These are phyloP conservation scores for Trachemys scripta DNA, from an alignment of 2,113 vertebrate genomes.

Conservation along the genomic window DNA sequence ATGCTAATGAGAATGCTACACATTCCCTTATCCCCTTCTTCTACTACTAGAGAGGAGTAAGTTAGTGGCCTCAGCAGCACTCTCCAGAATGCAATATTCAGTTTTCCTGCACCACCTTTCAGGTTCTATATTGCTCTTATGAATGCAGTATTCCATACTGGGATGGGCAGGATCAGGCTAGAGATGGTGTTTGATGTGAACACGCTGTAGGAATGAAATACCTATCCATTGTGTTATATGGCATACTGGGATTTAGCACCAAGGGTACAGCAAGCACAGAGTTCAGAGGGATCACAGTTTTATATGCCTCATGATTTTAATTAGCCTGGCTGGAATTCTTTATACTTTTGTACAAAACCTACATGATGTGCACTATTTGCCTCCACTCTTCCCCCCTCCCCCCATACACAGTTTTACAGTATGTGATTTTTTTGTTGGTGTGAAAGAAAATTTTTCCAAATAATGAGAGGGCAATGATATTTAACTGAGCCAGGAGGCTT, in stretches of 20 bases:
- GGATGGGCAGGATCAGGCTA: background rate
- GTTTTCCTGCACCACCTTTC: background rate
- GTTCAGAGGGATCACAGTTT: background rate
- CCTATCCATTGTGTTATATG: background rate
- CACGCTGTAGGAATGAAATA: background rate
- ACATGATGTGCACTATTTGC: background rate
- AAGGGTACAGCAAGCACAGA: background rate
- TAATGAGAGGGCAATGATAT: background rate
- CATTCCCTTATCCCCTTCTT: background rate
- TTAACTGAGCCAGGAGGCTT: background rate
- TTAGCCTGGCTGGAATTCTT: rapidly evolving
- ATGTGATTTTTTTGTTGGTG: background rate
- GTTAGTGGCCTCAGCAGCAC: background rate
- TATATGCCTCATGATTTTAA: background rate
- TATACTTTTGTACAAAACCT: background rate
- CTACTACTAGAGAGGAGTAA: background rate
- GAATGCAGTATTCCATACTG: background rate
- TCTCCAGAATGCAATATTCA: background rate
- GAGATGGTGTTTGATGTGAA: background rate
- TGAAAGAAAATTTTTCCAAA: background rate
- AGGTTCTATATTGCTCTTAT: background rate
- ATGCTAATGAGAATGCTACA: background rate
- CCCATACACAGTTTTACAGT: background rate
- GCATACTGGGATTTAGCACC: rapidly evolving
- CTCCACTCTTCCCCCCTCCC: too few relatives aligned